phyloP scores from a whole-genome alignment of 1,140 invertebrate species.

The Nylanderia fulva region DNA sequence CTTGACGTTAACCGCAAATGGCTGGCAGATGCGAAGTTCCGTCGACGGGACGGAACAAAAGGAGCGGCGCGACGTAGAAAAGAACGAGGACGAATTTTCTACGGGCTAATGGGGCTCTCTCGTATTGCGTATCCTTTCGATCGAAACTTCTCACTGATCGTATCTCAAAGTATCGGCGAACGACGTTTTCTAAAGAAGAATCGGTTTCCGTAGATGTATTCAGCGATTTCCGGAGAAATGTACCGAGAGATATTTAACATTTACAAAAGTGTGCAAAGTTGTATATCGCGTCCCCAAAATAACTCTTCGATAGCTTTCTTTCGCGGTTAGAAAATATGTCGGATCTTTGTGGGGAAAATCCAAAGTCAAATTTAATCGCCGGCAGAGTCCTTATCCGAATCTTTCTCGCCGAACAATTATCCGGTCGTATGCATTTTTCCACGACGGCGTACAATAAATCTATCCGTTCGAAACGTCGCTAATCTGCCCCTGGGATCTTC shows the following conservation, averaged over 20 bases:
- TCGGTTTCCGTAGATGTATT: constrained; percentile 10
- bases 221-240: constrained; percentile 6
- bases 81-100: constrained; percentile 43
- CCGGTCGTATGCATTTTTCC: neutral
- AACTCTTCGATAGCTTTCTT: neutral
- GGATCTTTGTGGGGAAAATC: neutral
- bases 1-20: constrained; percentile 65
- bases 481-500: neutral
- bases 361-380: neutral
- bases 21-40: constrained; percentile 63
- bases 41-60: constrained; percentile 40
- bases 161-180: constrained; percentile 20
- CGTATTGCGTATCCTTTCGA: constrained; percentile 55
- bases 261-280: neutral
- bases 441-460: neutral
- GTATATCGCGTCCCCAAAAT: no score
- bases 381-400: neutral
- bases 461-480: neutral
- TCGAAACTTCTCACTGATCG: constrained; percentile 45
- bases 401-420: neutral
- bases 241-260: neutral
- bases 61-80: constrained; percentile 10
- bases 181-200: constrained; percentile 42
- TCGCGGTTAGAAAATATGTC: neutral
- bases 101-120: constrained; percentile 52